Percentiles rank a stretch among this genome's conserved stretches.
Evolutionary conservation across 1,140 invertebrate genomes (phyloP).

Genomic region (Musca domestica): DNA sequence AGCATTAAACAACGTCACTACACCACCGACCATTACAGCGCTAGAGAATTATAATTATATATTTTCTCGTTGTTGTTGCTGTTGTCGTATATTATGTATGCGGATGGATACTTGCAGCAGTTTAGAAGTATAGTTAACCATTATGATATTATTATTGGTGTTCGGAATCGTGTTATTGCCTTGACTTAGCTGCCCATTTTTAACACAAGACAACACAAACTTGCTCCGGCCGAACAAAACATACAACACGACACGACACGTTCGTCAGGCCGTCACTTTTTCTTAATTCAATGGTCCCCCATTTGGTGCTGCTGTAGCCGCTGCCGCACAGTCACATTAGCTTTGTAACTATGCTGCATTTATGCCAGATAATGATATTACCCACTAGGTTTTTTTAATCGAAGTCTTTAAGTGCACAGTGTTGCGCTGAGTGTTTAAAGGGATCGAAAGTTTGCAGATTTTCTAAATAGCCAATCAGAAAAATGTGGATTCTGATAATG

Average conservation of each 20-base stretch:
- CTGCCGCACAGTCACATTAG: neutral
- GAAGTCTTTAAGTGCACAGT: neutral
- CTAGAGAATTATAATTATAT: slow-evolving; percentile 13
- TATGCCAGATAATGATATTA: no score
- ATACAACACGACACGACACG: no score
- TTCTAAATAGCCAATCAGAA: no score
- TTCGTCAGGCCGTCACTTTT: neutral
- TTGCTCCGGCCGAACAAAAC: neutral
- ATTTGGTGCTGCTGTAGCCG: neutral
- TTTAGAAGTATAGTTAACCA: no score
- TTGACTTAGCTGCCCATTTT: slow-evolving; percentile 15
- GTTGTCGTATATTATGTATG: neutral
- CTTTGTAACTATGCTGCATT: no score
- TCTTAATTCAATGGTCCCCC: neutral
- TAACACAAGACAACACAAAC: neutral
- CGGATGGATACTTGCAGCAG: neutral
- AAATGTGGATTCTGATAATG: no score
- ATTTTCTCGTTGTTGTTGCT: neutral
- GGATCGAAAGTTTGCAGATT: no score
- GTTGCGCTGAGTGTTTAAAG: no score
- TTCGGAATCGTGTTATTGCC: slow-evolving; percentile 17
- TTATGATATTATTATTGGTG: neutral
- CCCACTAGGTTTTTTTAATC: no score
- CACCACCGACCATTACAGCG: slow-evolving; percentile 2
- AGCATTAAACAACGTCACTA: neutral